Conservation (phyloP, 1,140 invertebrate species). For the Venustaconcha ellipsiformis region DNA sequence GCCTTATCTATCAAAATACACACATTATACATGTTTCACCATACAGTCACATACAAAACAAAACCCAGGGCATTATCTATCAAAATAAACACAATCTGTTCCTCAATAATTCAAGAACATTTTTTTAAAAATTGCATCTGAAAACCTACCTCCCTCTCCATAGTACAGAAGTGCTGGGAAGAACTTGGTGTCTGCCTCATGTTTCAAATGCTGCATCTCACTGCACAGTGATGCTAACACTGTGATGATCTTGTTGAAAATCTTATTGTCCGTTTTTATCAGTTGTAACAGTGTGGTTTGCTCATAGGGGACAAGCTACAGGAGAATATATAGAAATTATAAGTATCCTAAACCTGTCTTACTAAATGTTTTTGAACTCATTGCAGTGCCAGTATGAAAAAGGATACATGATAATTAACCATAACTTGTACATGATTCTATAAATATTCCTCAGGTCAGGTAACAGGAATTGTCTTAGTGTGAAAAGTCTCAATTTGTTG, state of each 20-base stretch:
- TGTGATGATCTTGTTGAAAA: slow-evolving; percentile 84
- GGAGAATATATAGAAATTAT: slow-evolving; percentile 23
- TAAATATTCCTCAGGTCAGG: background rate
- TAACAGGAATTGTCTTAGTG: no score
- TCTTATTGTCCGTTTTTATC: slow-evolving; percentile 84
- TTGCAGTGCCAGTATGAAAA: no score
- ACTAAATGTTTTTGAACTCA: no score
- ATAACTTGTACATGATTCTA: background rate
- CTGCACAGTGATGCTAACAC: slow-evolving; percentile 83
- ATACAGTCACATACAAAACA: no score
- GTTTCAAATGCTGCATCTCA: slow-evolving; percentile 79
- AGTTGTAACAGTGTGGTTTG: slow-evolving; percentile 77
- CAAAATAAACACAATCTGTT: no score
- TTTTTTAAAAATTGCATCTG: no score
- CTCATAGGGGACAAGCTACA: slow-evolving; percentile 73
- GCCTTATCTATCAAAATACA: no score
- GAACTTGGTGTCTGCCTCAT: slow-evolving; percentile 78
- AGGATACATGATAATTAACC: background rate
- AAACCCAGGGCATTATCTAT: no score
- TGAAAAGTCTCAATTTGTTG: no score
- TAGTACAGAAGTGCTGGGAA: slow-evolving; percentile 76
- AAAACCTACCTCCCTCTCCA: slow-evolving; percentile 72
- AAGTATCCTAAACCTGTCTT: background rate
- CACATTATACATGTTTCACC: no score
- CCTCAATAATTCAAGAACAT: no score